These are phyloP conservation scores for Drosophila gaucha DNA, from an alignment of 2,888 invertebrate genomes.

Conservation along the genomic window DNA sequence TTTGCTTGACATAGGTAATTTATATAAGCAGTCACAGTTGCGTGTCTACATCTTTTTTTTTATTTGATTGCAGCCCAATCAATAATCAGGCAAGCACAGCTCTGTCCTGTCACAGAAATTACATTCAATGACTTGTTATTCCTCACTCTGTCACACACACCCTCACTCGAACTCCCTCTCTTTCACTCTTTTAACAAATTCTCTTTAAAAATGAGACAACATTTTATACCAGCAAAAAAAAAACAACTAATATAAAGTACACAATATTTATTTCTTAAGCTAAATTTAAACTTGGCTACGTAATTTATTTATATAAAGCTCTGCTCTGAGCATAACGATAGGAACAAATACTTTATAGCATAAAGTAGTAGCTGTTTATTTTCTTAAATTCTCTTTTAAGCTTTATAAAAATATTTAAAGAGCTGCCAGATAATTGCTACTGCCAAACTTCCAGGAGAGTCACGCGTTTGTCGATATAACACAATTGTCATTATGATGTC, in stretches of 20 bases:
- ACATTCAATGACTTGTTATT: constrained; percentile 10
- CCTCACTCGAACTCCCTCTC: background rate
- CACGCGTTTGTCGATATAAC: constrained; percentile 4
- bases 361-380: background rate
- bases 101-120: constrained; percentile 5
- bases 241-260: too few species aligned
- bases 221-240: too few species aligned
- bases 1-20: background rate
- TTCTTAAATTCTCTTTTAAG: background rate
- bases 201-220: too few species aligned
- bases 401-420: background rate
- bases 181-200: accelerated
- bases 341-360: too few species aligned
- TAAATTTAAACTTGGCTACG: too few species aligned
- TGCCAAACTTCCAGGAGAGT: background rate
- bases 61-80: constrained; percentile 20
- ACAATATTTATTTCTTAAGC: too few species aligned
- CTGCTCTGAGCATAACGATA: too few species aligned
- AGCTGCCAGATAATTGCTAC: constrained; percentile 12
- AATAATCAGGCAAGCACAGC: constrained; percentile 23
- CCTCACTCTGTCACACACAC: too few species aligned
- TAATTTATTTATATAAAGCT: too few species aligned
- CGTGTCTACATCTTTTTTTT: constrained; percentile 17
- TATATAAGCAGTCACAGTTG: constrained; percentile 5
- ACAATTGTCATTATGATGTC: constrained; percentile 59